Conservation (phyloP, 2,113 vertebrate genomes). For the Vireo altiloquus region DNA sequence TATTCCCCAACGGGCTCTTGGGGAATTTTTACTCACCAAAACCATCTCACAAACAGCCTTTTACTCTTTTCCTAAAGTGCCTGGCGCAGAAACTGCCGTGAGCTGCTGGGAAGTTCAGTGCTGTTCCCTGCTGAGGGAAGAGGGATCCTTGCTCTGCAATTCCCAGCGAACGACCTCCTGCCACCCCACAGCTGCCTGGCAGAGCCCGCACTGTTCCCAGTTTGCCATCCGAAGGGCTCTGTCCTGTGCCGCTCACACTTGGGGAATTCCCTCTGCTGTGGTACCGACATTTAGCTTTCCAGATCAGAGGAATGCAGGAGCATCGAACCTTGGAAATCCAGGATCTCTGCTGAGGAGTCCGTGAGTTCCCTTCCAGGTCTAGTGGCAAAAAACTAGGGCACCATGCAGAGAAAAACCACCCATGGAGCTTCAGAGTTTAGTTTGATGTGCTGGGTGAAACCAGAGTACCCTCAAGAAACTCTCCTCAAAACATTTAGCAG, state of each 20-base stretch:
- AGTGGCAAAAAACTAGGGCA: not conserved
- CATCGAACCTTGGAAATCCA: not conserved
- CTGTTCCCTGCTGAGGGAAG: not conserved
- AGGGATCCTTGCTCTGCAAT: not conserved
- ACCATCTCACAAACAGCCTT: not conserved
- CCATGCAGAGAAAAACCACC: not conserved
- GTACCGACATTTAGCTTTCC: not conserved
- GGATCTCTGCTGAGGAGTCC: not conserved
- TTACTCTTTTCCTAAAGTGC: not conserved
- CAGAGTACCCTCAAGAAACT: not conserved
- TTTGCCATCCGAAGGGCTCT: not conserved
- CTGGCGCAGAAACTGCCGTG: not conserved
- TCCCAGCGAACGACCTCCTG: not conserved
- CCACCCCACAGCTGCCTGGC: not conserved
- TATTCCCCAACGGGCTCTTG: not conserved
- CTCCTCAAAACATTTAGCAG: not conserved
- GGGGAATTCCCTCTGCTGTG: not conserved
- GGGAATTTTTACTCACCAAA: not conserved
- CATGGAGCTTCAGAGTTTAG: not conserved
- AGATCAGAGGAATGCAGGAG: not conserved
- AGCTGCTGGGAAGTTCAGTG: not conserved
- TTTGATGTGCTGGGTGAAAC: not conserved
- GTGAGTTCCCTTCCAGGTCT: not conserved
- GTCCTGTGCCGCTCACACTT: no score
- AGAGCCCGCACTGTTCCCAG: not conserved